Conservation (phyloP, 2,113 vertebrate genomes). For the Podarcis cretensis region DNA sequence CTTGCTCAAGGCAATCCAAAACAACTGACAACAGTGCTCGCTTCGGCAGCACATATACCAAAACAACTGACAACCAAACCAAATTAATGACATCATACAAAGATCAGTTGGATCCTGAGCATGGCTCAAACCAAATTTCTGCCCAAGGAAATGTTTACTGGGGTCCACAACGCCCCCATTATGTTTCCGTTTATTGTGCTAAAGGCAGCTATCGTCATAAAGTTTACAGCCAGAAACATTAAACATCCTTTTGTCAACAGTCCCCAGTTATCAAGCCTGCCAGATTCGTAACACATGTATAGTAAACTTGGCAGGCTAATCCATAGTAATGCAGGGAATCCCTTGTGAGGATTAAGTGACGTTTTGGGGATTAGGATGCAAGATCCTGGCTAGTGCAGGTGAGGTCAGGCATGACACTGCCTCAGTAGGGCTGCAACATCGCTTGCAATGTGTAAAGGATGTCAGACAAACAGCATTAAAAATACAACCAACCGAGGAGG, state of each 20-base stretch:
- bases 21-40: too few relatives aligned
- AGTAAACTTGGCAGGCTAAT: constrained; percentile 56
- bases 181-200: background rate
- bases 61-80: too few relatives aligned
- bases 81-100: background rate
- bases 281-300: constrained; percentile 16
- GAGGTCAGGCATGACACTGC: constrained; percentile 26
- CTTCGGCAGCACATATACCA: too few relatives aligned
- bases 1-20: too few relatives aligned
- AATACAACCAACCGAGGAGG: background rate
- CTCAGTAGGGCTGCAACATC: background rate
- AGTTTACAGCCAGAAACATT: background rate
- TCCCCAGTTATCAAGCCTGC: background rate
- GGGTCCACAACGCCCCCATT: background rate
- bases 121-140: background rate
- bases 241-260: background rate
- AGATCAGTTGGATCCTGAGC: background rate
- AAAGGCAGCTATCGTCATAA: background rate
- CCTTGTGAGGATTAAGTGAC: constrained; percentile 56
- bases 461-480: background rate
- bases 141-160: background rate
- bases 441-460: background rate
- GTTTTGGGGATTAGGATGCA: constrained; percentile 51
- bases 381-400: constrained; percentile 55
- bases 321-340: constrained; percentile 62